Evolutionary conservation across 2,888 invertebrate genomes (phyloP), one percentile per base, ranked within the genome.

Genomic region (Microplitis manilae): DNA sequence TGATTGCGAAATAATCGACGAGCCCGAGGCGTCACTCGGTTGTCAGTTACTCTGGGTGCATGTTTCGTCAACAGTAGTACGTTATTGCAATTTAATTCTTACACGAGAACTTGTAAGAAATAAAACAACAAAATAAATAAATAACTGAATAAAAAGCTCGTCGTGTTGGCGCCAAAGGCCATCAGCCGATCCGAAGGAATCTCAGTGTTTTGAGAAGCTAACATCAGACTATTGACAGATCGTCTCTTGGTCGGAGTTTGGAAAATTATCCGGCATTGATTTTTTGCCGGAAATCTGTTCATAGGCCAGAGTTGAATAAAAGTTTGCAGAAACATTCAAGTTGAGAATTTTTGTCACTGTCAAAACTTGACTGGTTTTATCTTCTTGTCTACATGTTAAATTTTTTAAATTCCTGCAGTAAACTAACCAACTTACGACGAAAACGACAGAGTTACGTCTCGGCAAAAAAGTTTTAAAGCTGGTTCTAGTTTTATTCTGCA

Each of bases 1-100:
- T 81, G 82, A 84, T 84, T 84, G 83, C 84, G 83, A 82, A 84
- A 85, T 85, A 86, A 85, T 86, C 85, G 85, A 85, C 82, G 77
- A 82, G 85, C 84, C 73, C 62, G 75, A 73, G 83, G 85, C 79
- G 73, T 77, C 17, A 40, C 20, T 64, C 4, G 30, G 30, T 30
- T 62, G 61, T 65, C 38, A 64, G 62, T 50, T 40, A 40, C 50
- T 20, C 59, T 30, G 2, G 30, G 60, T 61, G 61, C 62, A 62
- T 40, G 64, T 41, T 61, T 73, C 59, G 59, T 70, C 50, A 17
- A 65, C 73, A 65, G 38, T 50, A 50, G 50, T 65, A 64, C 61
- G 40, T 39, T 39, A 72, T 72, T 72, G 71, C 62, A 72, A 72
- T 72, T 72, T 62, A 38, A 72, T 39, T 72, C 71, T 62, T 62